Base-by-base conservation (phyloP, 2,888 invertebrate genomes). In the Clivina fossor region DNA sequence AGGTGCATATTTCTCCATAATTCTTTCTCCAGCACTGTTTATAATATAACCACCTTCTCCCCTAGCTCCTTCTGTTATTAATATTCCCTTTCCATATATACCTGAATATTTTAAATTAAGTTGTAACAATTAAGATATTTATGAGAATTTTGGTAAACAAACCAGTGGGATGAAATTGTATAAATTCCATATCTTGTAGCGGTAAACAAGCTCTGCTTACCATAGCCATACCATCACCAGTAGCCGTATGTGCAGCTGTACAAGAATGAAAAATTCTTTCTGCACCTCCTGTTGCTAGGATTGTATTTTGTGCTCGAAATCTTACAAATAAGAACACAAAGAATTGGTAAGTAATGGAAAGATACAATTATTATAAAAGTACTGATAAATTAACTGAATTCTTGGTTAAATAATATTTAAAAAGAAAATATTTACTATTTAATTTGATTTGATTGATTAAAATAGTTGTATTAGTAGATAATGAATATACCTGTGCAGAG, bases 141-240 rank as follows among this genome's bases (percentile, higher is more conserved):
- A 20, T 7, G 3, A 44, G 15, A 4, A 2, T 2, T 2, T 41
- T 3, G 1, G 15, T 3, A 30, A n/a, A 24, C 35, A 33, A 94
- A 71, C 90, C 90, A 58, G 98, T 98, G 1, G 98, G 98, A 73
- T 98, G 98, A 77, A 98, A 98, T 78, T 98, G 98, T 41, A 98
- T 89, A 71, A 98, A 98, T 77, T 98, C 98, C 80, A 97, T 83
- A 76, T 98, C 98, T 73, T 96, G 88, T 71, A 90, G 88, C 60
- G 91, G 90, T 32, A 98, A 78, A 20, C 93, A 92, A 55, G 96
- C 96, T 61, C 98, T 83, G 9, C 92, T 84, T 0, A 90, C 84
- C 90, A 98, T 91, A 13, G 94, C 98, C 1, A 88, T 92, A 44
- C 97, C 97, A 74, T 97, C 96, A 46, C 94, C 94, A 0, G 98